A percentile compares a stretch with the other conserved stretches of the same genome.
These are phyloP conservation scores for Eupithecia insigniata DNA, from an alignment of 2,888 invertebrate genomes.

Conservation along the genomic window DNA sequence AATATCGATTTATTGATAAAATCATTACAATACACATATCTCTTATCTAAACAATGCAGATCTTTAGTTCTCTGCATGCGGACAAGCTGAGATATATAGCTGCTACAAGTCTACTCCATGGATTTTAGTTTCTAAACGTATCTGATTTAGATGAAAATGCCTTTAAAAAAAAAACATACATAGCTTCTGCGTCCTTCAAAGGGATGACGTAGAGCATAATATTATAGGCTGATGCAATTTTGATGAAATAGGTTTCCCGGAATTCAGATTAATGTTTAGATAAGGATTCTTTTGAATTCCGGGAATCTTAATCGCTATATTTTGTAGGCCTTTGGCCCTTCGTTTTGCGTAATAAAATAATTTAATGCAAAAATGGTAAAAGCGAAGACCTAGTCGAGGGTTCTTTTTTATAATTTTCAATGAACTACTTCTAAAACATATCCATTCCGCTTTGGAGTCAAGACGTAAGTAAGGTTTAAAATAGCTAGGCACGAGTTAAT, in stretches of 20 bases:
- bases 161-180: neutral
- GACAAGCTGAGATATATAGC: slow-evolving; percentile 9
- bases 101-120: neutral
- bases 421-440: neutral
- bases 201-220: no score
- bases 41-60: slow-evolving; percentile 42
- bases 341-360: neutral
- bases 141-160: slow-evolving; percentile 2
- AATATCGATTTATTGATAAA: slow-evolving; percentile 66
- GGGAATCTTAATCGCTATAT: neutral
- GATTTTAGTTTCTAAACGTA: neutral
- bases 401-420: neutral
- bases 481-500: neutral
- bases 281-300: neutral
- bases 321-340: neutral
- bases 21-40: slow-evolving; percentile 61
- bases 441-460: neutral
- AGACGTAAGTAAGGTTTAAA: neutral
- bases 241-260: no score
- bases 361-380: neutral
- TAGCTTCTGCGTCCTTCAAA: neutral
- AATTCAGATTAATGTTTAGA: no score
- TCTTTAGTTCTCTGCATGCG: slow-evolving; percentile 22
- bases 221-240: neutral
- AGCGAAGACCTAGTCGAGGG: neutral